Base-by-base conservation (phyloP, 2,888 invertebrate genomes). In the Drosophila yooni region DNA sequence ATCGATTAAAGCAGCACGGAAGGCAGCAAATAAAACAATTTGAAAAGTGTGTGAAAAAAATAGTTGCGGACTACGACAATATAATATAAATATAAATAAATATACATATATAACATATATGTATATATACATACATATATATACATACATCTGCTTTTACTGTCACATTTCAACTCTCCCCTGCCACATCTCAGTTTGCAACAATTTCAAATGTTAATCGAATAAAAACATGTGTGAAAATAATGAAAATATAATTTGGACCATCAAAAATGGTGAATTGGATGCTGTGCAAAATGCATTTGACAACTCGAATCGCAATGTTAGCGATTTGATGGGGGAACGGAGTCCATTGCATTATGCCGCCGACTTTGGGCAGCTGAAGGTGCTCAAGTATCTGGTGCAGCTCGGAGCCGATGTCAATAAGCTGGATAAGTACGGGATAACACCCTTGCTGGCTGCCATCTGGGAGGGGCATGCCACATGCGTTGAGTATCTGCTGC, bases 381-480 rank as follows among this genome's bases (percentile, higher is more conserved):
- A 97, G 90, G 97, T 99, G 46, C 95, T 99, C 76, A 95, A 97
- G 92, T 98, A 97, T 94, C 95, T 99, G 78, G 94, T 99, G 80
- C 95, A 96, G 52, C 96, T 97, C 93, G 99, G 99, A 76, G 99
- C 98, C 56, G 95, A 98, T 94, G 96, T 98, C 18, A 97, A 99
- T 95, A 98, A 98, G 94, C 95, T 95, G 92, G 99, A 99, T 93
- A 98, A 98, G 94, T 98, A 98, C 94, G 98, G 98, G 34, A 98
- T 99, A 84, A 97, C 97, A 74, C 97, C 98, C 31, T 94, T 99
- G 52, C 93, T 99, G 89, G 98, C 98, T 82, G 99, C 99, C 70
- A 97, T 99, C 91, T 99, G 98, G 97, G 99, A 99, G 94, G 98
- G 98, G 18, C 99, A 99, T 92, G 96, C 96, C 62, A 95, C 96